Evolutionary conservation across 2,888 invertebrate genomes (phyloP).

Genomic region (Dryomyza anilis): DNA sequence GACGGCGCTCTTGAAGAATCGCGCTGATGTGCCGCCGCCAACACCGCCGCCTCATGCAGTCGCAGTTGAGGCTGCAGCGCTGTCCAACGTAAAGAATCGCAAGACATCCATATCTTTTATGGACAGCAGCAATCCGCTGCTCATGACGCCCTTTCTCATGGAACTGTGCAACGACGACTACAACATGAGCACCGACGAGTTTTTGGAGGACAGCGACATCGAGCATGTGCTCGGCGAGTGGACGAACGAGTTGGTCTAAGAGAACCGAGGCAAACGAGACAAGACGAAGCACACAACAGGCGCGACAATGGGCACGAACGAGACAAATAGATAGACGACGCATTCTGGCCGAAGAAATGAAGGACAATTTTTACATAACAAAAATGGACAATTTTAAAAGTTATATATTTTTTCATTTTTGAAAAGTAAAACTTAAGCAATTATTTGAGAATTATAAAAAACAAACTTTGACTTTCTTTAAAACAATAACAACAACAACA

Average conservation of each 20-base stretch:
- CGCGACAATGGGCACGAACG: background rate
- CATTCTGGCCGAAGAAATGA: background rate
- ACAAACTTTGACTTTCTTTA: too few species aligned
- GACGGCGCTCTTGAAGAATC: background rate
- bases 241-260: constrained; percentile 43
- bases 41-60: background rate
- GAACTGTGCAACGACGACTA: constrained; percentile 58
- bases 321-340: background rate
- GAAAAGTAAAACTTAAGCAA: background rate
- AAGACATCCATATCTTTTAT: constrained; percentile 49
- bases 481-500: background rate
- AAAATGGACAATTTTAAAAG: too few species aligned
- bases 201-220: constrained; percentile 48
- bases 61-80: constrained; percentile 11
- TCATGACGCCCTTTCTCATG: constrained; percentile 50
- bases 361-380: background rate
- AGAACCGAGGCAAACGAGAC: background rate
- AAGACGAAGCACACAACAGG: background rate
- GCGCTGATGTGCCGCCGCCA: constrained; percentile 9
- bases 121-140: constrained; percentile 53
- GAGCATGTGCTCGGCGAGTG: constrained; percentile 51
- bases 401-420: constrained; percentile 1
- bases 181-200: constrained; percentile 47
- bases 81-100: constrained; percentile 28
- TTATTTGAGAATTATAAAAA: too few species aligned